Evolutionary conservation across 2,113 vertebrate genomes (phyloP).

Genomic region (Formicarius rufipectus): DNA sequence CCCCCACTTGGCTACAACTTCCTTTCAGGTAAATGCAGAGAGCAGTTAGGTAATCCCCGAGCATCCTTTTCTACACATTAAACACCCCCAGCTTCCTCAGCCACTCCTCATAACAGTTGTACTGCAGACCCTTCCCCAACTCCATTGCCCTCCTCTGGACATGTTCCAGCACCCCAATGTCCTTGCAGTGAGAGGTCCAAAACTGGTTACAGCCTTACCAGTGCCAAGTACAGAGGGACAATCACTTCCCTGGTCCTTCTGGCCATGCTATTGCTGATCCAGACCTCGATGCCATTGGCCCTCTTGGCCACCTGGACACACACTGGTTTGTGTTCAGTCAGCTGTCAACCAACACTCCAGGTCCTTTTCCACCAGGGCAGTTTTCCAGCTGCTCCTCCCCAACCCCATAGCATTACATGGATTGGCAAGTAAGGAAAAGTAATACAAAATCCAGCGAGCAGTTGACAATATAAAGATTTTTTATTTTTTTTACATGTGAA

Average conservation of each 20-base stretch:
- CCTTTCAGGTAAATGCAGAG: neutral
- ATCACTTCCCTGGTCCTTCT: neutral
- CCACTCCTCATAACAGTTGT: neutral
- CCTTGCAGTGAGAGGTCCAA: neutral
- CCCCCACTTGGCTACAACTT: neutral
- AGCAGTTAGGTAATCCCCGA: neutral
- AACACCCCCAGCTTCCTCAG: neutral
- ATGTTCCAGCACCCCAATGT: neutral
- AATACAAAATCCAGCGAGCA: neutral
- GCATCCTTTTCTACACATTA: neutral
- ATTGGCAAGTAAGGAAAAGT: neutral
- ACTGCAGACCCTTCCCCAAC: neutral
- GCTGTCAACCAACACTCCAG: neutral
- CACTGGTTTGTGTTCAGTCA: neutral
- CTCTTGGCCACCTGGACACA: neutral
- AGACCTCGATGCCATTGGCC: accelerated
- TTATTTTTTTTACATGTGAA: neutral
- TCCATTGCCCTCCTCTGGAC: neutral
- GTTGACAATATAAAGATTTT: neutral
- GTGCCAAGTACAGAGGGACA: too few relatives aligned
- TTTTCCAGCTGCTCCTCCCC: neutral
- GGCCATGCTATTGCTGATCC: neutral
- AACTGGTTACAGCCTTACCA: neutral
- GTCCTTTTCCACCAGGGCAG: neutral
- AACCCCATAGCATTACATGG: neutral